phyloP scores from a whole-genome alignment of 2,797 vertebrate species.

The Anguilla pacifica region DNA sequence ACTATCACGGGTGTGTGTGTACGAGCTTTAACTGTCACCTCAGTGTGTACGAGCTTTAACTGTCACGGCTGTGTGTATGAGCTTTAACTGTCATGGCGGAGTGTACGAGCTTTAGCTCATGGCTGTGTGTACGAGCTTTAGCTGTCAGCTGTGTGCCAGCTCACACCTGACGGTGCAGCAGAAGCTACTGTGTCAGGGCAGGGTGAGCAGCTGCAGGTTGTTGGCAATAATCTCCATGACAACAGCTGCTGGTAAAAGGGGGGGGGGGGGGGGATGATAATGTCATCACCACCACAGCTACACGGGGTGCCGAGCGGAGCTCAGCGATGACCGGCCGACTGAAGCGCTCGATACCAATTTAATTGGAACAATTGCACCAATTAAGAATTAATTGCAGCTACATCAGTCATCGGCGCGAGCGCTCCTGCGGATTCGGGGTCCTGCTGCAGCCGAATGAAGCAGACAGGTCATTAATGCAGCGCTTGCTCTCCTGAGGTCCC shows the following conservation, averaged over 20 bases:
- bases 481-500: conserved; percentile 24
- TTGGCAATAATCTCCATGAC: conserved; percentile 67
- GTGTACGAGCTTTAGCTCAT: no score
- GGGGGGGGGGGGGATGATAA: conserved; percentile 25
- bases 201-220: conserved; percentile 48
- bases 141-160: background rate
- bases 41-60: no score
- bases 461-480: conserved; percentile 31
- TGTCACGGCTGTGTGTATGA: no score
- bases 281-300: conserved; percentile 30
- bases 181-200: conserved; percentile 52
- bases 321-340: conserved; percentile 39
- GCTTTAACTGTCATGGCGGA: no score
- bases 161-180: conserved; percentile 35
- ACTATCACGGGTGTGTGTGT: background rate
- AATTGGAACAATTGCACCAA: conserved; percentile 58
- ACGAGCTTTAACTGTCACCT: no score
- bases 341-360: conserved; percentile 57
- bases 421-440: background rate
- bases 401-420: conserved; percentile 43
- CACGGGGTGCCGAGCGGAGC: conserved; percentile 18
- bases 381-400: conserved; percentile 57
- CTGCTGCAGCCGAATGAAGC: background rate
- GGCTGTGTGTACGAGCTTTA: background rate
- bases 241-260: conserved; percentile 46